Base-by-base conservation (phyloP, 2,888 invertebrate genomes). In the Cephonodes hylas region DNA sequence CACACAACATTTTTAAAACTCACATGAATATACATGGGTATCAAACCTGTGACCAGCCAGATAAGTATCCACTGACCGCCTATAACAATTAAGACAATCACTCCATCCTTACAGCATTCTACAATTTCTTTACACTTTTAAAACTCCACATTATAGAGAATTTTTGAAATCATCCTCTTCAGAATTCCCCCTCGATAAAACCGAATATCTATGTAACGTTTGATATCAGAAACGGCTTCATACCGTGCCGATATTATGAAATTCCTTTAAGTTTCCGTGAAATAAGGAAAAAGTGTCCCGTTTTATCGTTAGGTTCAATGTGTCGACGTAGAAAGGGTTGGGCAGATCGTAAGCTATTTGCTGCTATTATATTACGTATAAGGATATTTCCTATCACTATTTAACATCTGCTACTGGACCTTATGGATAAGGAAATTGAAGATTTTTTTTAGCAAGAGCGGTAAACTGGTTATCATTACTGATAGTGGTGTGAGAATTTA, bases 321-420 rank as follows among this genome's bases (percentile, higher is more conserved):
- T 74, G 75, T 73, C 71, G 74, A 73, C 69, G 60, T 62, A 45
- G 64, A 74, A 73, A 74, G 71, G 78, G 78, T 75, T 67, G 66
- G 58, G 58, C 38, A 67, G 60, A 69, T 65, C 58, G 22, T 53
- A 31, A 31, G 27, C 31, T 68, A 73, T 77, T 74, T 71, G 72
- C 72, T 73, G 69, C 66, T 66, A 69, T 64, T 64, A 73, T 71
- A 62, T 61, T 69, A 66, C 63, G 62, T 62, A 64, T 48, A 38
- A 57, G 45, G 61, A 62, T 62, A 60, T 57, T 5, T 18, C 65
- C 63, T 66, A 72, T 76, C n/a, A n/a, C n/a, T 53, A 27, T 53
- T 18, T 48, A 53, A 53, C 53, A 31, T 27, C 27, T 53, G 31
- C 18, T 38, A 13, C 38, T 15, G 10, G 18, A 18, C 18, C 18